Evolutionary conservation across 2,797 vertebrate species (phyloP).

Genomic region (Sebastes paucispinis): DNA sequence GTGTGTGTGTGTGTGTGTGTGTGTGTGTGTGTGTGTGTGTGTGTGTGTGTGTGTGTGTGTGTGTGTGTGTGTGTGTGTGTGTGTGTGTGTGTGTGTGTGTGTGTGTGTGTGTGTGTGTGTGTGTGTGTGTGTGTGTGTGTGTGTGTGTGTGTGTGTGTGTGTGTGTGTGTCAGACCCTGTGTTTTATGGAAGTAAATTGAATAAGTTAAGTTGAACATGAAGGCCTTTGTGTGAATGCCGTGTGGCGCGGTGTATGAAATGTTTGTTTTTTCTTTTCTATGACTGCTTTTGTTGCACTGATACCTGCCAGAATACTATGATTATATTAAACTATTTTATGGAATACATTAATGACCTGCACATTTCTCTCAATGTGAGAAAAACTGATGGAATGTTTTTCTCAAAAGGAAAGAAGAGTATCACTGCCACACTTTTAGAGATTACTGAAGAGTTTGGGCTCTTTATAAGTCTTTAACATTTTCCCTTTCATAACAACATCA

Average conservation of each 20-base stretch:
- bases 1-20: slow-evolving; percentile 8
- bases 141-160: slow-evolving; percentile 1
- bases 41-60: not conserved
- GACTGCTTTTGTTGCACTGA: slow-evolving; percentile 82
- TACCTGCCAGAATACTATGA: slow-evolving; percentile 74
- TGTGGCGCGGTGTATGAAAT: slow-evolving; percentile 42
- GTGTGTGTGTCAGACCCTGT: not conserved
- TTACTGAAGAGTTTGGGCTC: slow-evolving; percentile 25
- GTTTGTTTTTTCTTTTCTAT: slow-evolving; percentile 64
- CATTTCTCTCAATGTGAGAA: slow-evolving; percentile 65
- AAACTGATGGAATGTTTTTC: slow-evolving; percentile 25
- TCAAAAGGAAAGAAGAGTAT: slow-evolving; percentile 31
- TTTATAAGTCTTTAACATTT: slow-evolving; percentile 10
- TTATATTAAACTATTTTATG: slow-evolving; percentile 80
- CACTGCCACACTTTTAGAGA: slow-evolving; percentile 68
- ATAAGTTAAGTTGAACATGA: slow-evolving; percentile 53
- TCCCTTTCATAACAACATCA: slow-evolving; percentile 21
- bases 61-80: slow-evolving; percentile 7
- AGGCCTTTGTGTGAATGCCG: slow-evolving; percentile 69
- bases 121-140: slow-evolving; percentile 8
- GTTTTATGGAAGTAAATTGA: slow-evolving; percentile 44
- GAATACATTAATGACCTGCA: slow-evolving; percentile 71
- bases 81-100: slow-evolving; percentile 2
- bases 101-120: not conserved
- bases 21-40: slow-evolving; percentile 1